Evolutionary conservation across 1,140 invertebrate species (phyloP), one percentile per base, ranked within the genome.

Genomic region (Riptortus pedestris): DNA sequence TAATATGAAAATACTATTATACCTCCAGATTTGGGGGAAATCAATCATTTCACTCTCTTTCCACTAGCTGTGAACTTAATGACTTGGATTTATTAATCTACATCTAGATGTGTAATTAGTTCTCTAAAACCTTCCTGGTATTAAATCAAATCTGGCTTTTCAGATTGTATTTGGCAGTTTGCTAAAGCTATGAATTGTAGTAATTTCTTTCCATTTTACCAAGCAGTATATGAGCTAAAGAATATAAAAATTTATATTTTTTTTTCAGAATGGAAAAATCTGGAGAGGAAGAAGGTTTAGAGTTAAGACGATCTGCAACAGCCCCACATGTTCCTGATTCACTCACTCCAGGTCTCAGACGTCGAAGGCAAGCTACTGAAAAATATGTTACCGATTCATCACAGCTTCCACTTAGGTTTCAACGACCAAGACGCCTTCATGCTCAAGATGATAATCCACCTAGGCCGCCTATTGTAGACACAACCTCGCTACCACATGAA

Each of bases 301-400:
- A 68, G 51, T 66, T 77, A 29, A 70, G 73, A 16, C 72, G 75
- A 59, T 76, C 75, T 65, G 73, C 73, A 18, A 76, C 76, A 31
- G 68, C 78, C 61, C 76, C 75, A 16, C 74, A 78, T 55, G 60
- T 48, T n/a, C 26, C 33, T 16, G 29, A 27, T 16, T 27, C 60
- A 1, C 66, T 66, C 71, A 85, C 83, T 0, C 83, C 84, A 9
- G 83, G 79, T 16, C 75, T 87, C n/a, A 77, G 85, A 7, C 78
- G 85, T 9, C 78, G 86, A n/a, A 77, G 87, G 16, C 78, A 81
- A 59, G 79, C 79, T 58, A 76, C 77, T 52, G 86, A 88, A 64
- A 88, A 89, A 72, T 88, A 88, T 73, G 83, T 86, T 0, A 81
- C 82, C 3, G 86, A 89, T 73, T 81, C 82, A 45, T 80, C 82